Evolutionary conservation across 2,113 vertebrate species (phyloP), one percentile per base, ranked within the genome.

Genomic region (Vidua chalybeata): DNA sequence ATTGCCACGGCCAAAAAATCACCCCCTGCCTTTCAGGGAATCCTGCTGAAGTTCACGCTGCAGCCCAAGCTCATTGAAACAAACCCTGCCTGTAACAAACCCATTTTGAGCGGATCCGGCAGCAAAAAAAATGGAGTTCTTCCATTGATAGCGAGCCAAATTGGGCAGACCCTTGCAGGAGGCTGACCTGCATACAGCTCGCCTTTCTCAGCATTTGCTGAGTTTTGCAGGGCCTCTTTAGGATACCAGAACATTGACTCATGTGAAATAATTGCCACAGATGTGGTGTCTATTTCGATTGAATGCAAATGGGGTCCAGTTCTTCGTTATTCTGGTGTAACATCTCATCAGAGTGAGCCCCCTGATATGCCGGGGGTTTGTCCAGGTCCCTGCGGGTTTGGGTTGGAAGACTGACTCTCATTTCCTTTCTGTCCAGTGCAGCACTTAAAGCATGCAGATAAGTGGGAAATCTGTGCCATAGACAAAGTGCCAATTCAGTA

Each of bases 401-500:
- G 49, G 58, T 86, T 74, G 52, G 39, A 74, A 81, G 61, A 62
- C 6, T 93, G 82, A 72, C 59, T 84, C 24, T 72, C 67, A 28
- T 86, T 90, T 90, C 3, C 4, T 75, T 94, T 86, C 68, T 92
- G 85, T 86, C 88, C 83, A 92, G 51, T 1, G 0, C 45, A 75
- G 52, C 75, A 41, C 48, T 84, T 87, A 69, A 75, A 83, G n/a
- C 45, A 23, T 43, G 55, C 64, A 71, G 88, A 63, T 77, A 81
- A 92, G 64, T 75, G 79, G 87, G 85, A 93, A 92, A 78, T 81
- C 76, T 52, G 48, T 66, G 79, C 64, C 52, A 9, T 4, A 55
- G 61, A 84, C 7, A 2, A 74, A 84, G 41, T 78, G 55, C 68
- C 56, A 88, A 1, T 90, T 93, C 55, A 20, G 55, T 69, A 33